Conservation (phyloP, 2,888 invertebrate species). For the Pantelozetes paolii region DNA sequence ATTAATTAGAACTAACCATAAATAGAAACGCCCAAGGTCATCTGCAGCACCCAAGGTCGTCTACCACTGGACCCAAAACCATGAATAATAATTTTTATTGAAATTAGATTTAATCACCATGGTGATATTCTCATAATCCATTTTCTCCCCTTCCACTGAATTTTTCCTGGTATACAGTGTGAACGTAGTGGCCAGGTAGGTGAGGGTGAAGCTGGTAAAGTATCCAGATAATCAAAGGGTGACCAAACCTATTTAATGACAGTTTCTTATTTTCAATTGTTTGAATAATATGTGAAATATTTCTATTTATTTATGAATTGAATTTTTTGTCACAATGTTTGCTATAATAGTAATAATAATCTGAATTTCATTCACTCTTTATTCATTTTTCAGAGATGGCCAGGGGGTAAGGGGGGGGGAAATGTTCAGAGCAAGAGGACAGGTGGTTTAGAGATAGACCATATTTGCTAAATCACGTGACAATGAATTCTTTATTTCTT, state of each 20-base stretch:
- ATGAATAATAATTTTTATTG: slow-evolving; percentile 82
- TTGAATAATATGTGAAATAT: too few relatives aligned
- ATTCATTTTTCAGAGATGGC: too few relatives aligned
- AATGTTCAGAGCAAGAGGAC: too few relatives aligned
- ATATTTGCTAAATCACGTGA: too few relatives aligned
- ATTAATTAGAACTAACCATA: slow-evolving; percentile 13
- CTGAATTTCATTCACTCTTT: too few relatives aligned
- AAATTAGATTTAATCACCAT: slow-evolving; percentile 62
- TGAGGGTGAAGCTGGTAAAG: slow-evolving; percentile 61
- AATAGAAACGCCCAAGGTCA: slow-evolving; percentile 41
- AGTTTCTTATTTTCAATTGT: not conserved
- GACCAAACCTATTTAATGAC: slow-evolving; percentile 44
- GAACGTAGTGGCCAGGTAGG: slow-evolving; percentile 71
- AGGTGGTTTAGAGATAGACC: too few relatives aligned
- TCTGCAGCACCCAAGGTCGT: slow-evolving; percentile 77
- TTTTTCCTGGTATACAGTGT: slow-evolving; percentile 61
- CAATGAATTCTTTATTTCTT: too few relatives aligned
- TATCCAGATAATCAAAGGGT: slow-evolving; percentile 82
- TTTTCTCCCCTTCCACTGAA: slow-evolving; percentile 51
- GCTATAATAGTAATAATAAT: too few relatives aligned
- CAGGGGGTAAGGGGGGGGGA: too few relatives aligned
- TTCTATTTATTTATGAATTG: too few relatives aligned
- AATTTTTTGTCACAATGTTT: too few relatives aligned
- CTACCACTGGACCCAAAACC: slow-evolving; percentile 88
- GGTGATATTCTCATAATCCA: slow-evolving; percentile 44